phyloP scores from a whole-genome alignment of 2,113 vertebrate species.

The Phalacrocorax brasilianus region DNA sequence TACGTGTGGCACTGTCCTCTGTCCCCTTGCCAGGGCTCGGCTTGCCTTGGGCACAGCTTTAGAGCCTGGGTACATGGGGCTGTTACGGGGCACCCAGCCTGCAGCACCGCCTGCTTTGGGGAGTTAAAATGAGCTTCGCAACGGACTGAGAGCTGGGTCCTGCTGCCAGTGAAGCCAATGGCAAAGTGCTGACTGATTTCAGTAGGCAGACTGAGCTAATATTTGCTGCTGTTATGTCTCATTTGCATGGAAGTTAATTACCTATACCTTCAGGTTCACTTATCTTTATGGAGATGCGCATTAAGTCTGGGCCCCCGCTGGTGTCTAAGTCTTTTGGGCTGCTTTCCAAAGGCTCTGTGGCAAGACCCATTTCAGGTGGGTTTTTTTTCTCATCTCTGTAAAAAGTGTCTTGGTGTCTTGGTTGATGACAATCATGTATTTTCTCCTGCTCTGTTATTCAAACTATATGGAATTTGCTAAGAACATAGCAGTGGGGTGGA shows the following conservation, averaged over 20 bases:
- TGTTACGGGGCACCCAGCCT: background rate
- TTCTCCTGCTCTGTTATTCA: background rate
- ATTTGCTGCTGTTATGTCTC: background rate
- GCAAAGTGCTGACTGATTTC: background rate
- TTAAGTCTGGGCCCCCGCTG: background rate
- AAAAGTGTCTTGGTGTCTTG: fast-evolving
- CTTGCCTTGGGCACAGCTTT: background rate
- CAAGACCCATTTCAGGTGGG: background rate
- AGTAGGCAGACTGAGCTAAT: background rate
- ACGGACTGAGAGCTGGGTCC: background rate
- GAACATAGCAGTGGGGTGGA: background rate
- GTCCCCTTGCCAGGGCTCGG: background rate
- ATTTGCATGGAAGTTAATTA: background rate
- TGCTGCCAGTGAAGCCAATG: background rate
- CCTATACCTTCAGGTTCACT: background rate
- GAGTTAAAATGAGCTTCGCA: background rate
- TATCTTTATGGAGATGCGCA: background rate
- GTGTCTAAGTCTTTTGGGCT: background rate
- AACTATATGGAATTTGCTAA: background rate
- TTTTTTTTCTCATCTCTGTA: background rate
- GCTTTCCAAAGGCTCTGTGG: background rate
- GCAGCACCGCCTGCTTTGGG: background rate
- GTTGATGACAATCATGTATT: background rate
- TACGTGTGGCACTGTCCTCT: background rate
- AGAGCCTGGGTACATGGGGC: background rate